Evolutionary conservation across 1,140 invertebrate species (phyloP).

Genomic region (Tenebrio molitor): DNA sequence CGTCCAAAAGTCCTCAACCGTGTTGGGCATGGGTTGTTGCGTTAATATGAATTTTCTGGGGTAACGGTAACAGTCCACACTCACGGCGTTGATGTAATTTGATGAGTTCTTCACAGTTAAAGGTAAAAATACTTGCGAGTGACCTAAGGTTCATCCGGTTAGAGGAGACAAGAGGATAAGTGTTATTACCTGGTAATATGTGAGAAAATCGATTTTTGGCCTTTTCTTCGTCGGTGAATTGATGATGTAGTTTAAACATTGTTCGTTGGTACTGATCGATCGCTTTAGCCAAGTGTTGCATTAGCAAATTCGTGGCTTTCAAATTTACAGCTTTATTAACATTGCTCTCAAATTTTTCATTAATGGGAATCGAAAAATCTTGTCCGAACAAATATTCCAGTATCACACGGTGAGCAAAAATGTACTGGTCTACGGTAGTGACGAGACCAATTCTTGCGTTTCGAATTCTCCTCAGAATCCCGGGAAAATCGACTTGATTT

Average conservation of each 20-base stretch:
- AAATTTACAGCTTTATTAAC: not conserved
- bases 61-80: conserved; percentile 72
- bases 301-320: not conserved
- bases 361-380: not conserved
- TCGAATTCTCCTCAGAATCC: not conserved
- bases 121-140: not conserved
- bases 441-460: not conserved
- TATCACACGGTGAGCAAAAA: conserved; percentile 12
- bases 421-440: conserved; percentile 5
- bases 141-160: not conserved
- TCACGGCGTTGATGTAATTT: conserved; percentile 77
- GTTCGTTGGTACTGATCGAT: no score
- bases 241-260: no score
- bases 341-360: not conserved
- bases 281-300: not conserved
- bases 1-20: conserved; percentile 72
- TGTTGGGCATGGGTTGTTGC: conserved; percentile 68
- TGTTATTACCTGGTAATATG: no score
- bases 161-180: no score
- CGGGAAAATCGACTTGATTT: conserved; percentile 16
- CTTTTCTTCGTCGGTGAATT: no score
- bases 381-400: conserved; percentile 8
- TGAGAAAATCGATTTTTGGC: no score
- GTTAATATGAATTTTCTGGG: conserved; percentile 66
- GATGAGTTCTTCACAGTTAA: conserved; percentile 19